phyloP scores from a whole-genome alignment of 1,140 invertebrate species.

The Hycleus cichorii region DNA sequence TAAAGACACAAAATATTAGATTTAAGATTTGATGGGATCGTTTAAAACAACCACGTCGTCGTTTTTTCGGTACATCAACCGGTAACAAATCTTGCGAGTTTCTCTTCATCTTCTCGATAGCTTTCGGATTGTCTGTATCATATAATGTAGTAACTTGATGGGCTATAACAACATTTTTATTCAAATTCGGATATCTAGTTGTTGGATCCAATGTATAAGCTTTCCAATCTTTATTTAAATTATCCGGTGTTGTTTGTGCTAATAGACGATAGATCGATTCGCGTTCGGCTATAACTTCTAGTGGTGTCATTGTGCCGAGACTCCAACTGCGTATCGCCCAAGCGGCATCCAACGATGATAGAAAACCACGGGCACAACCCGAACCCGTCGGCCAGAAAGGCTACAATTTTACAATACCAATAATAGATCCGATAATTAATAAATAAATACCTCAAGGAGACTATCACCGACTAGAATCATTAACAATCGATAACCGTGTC shows the following conservation, averaged over 20 bases:
- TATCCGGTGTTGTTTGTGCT: slow-evolving; percentile 91
- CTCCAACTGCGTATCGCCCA: slow-evolving; percentile 91
- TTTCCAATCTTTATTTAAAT: slow-evolving; percentile 81
- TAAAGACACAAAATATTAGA: neutral
- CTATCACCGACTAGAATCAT: slow-evolving; percentile 93
- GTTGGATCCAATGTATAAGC: slow-evolving; percentile 86
- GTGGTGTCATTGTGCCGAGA: slow-evolving; percentile 53
- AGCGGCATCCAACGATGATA: slow-evolving; percentile 91
- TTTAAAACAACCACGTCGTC: slow-evolving; percentile 50
- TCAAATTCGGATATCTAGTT: slow-evolving; percentile 65
- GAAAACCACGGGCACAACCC: slow-evolving; percentile 93
- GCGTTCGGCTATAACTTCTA: slow-evolving; percentile 85
- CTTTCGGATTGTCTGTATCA: slow-evolving; percentile 51
- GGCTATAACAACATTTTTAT: slow-evolving; percentile 47
- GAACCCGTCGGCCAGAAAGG: slow-evolving; percentile 98
- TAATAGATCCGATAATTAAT: neutral
- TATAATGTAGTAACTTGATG: slow-evolving; percentile 55
- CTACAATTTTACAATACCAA: slow-evolving; percentile 43
- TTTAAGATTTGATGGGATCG: neutral
- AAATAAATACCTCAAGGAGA: slow-evolving; percentile 68
- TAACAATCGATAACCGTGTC: slow-evolving; percentile 70
- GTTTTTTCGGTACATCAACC: slow-evolving; percentile 53
- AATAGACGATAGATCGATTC: slow-evolving; percentile 79
- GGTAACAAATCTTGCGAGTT: slow-evolving; percentile 33
- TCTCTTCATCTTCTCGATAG: slow-evolving; percentile 41